These are phyloP conservation scores for Philonicus albiceps DNA, from an alignment of 2,888 invertebrate genomes.

Conservation along the genomic window DNA sequence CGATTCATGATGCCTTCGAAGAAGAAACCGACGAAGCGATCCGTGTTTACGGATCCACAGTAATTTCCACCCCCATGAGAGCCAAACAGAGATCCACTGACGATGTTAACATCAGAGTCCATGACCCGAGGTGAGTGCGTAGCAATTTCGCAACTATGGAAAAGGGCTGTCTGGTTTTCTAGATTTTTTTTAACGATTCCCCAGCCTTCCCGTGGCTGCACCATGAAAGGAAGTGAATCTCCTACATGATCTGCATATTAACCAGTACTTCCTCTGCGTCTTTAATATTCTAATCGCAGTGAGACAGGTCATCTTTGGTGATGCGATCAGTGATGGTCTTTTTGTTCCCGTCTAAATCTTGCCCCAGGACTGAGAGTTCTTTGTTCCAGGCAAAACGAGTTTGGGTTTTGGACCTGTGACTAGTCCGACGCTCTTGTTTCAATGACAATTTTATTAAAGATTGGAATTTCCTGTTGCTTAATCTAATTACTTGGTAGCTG, in stretches of 20 bases:
- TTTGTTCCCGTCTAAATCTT: neutral
- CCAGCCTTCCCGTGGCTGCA: neutral
- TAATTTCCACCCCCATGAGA: constrained; percentile 74
- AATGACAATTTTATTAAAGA: neutral
- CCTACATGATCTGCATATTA: neutral
- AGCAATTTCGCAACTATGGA: neutral
- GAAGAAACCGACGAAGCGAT: constrained; percentile 86
- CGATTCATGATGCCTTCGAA: constrained; percentile 85
- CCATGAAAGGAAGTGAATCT: neutral
- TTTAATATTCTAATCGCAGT: neutral
- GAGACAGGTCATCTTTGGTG: neutral
- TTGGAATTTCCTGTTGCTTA: neutral
- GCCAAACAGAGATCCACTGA: constrained; percentile 66
- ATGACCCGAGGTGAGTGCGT: constrained; percentile 61
- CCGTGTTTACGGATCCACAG: constrained; percentile 80
- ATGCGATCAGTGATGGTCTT: neutral
- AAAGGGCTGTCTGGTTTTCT: neutral
- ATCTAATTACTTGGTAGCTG: neutral
- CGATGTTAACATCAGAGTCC: constrained; percentile 66
- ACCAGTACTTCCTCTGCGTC: neutral
- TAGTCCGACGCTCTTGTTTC: neutral
- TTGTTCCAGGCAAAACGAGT: neutral
- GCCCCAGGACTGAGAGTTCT: neutral
- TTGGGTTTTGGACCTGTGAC: neutral
- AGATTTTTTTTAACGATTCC: neutral